phyloP scores from a whole-genome alignment of 1,140 invertebrate species.

The Caenorhabditis brenneri region DNA sequence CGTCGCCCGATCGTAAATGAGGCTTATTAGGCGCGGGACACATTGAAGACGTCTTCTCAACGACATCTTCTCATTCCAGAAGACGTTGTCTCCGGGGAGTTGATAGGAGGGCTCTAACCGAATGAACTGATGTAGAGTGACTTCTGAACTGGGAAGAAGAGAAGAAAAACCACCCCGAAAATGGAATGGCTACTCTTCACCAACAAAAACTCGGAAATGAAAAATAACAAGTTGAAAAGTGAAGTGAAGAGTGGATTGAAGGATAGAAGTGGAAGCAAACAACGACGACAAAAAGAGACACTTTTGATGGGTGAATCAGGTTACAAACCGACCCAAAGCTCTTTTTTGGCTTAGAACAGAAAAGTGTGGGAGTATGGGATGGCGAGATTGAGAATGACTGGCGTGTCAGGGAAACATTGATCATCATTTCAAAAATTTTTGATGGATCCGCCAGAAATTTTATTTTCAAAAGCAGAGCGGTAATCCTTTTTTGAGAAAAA shows the following conservation, averaged over 20 bases:
- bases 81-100: conserved; percentile 1
- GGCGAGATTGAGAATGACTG: not conserved
- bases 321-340: not conserved
- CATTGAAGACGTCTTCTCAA: conserved; percentile 11
- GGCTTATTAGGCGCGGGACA: conserved; percentile 29
- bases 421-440: not conserved
- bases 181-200: conserved; percentile 21
- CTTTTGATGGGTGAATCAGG: conserved; percentile 43
- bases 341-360: not conserved
- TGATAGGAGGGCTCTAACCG: not conserved
- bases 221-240: conserved; percentile 36
- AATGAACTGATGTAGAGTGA: conserved; percentile 32
- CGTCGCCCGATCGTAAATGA: conserved; percentile 36
- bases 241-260: conserved; percentile 27
- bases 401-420: not conserved
- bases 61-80: conserved; percentile 22
- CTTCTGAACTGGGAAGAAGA: not conserved
- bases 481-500: not conserved
- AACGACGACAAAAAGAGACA: conserved; percentile 14
- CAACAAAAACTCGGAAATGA: not conserved
- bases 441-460: not conserved
- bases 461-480: not conserved
- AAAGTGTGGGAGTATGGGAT: not conserved
- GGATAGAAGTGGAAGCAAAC: not conserved
- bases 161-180: not conserved